Conservation (phyloP, 2,888 invertebrate genomes). For the Nymphalis c-album region DNA sequence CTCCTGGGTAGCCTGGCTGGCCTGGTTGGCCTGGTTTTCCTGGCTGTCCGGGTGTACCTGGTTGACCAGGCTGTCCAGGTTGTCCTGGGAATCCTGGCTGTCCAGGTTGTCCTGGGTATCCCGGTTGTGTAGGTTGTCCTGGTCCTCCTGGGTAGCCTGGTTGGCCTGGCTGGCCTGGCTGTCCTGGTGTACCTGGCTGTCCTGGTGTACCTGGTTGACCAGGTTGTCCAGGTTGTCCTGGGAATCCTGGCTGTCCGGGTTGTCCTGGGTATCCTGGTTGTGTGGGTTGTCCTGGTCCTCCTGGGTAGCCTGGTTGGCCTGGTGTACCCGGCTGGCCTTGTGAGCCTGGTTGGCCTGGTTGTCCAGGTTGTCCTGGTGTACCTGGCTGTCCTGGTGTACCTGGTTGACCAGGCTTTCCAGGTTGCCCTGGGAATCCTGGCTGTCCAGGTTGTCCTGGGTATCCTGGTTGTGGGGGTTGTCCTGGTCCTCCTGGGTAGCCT, state of each 20-base stretch:
- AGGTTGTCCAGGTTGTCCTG: slow-evolving; percentile 39
- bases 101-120: too few species aligned
- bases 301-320: slow-evolving; percentile 49
- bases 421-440: slow-evolving; percentile 28
- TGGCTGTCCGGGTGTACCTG: too few species aligned
- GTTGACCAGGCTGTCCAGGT: too few species aligned
- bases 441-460: slow-evolving; percentile 30
- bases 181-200: too few species aligned
- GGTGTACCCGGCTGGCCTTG: slow-evolving; percentile 44
- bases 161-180: slow-evolving; percentile 49
- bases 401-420: too few species aligned
- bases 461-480: slow-evolving; percentile 35
- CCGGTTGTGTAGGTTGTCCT: too few species aligned
- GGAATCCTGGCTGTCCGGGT: slow-evolving; percentile 39
- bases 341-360: slow-evolving; percentile 48
- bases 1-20: too few species aligned
- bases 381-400: slow-evolving; percentile 9
- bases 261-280: slow-evolving; percentile 35
- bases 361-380: slow-evolving; percentile 32
- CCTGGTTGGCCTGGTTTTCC: too few species aligned
- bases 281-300: slow-evolving; percentile 35
- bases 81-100: too few species aligned
- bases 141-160: slow-evolving; percentile 38
- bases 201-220: slow-evolving; percentile 53
- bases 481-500: slow-evolving; percentile 36